These are phyloP conservation scores for Synergus umbraculus DNA, from an alignment of 2,888 invertebrate genomes.

Conservation along the genomic window DNA sequence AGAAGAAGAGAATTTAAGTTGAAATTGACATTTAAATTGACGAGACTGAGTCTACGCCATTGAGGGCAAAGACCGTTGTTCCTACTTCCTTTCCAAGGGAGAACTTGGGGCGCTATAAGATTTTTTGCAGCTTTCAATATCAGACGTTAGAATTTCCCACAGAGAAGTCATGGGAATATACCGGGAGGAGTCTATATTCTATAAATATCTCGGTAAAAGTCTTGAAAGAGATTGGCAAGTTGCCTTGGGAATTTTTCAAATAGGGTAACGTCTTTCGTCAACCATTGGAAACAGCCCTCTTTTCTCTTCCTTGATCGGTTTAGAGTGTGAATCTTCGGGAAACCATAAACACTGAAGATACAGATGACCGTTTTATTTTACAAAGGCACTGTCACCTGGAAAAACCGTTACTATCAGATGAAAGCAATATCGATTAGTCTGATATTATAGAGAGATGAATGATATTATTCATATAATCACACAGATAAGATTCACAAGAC, in stretches of 20 bases:
- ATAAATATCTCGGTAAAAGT: constrained; percentile 60
- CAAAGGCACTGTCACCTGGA: constrained; percentile 27
- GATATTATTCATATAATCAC: too few species aligned
- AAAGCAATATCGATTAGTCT: background rate
- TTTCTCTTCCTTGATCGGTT: background rate
- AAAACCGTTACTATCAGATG: constrained; percentile 34
- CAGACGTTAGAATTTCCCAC: constrained; percentile 76
- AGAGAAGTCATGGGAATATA: constrained; percentile 55
- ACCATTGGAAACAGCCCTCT: background rate
- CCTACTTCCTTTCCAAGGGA: constrained; percentile 66
- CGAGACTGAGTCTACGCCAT: constrained; percentile 59
- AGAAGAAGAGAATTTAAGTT: too few species aligned
- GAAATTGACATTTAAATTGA: background rate
- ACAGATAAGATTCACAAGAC: background rate
- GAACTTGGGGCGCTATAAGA: constrained; percentile 53
- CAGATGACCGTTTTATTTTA: constrained; percentile 35
- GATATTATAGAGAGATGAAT: background rate
- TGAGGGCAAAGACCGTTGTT: constrained; percentile 70
- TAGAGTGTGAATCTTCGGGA: constrained; percentile 28
- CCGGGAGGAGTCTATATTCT: constrained; percentile 43
- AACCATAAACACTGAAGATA: background rate
- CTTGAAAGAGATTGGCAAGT: constrained; percentile 64
- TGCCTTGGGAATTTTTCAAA: constrained; percentile 56
- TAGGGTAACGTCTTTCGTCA: background rate
- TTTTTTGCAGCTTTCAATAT: constrained; percentile 72